Evolutionary conservation across 2,888 invertebrate species (phyloP).

Genomic region (Pherbina coryleti): DNA sequence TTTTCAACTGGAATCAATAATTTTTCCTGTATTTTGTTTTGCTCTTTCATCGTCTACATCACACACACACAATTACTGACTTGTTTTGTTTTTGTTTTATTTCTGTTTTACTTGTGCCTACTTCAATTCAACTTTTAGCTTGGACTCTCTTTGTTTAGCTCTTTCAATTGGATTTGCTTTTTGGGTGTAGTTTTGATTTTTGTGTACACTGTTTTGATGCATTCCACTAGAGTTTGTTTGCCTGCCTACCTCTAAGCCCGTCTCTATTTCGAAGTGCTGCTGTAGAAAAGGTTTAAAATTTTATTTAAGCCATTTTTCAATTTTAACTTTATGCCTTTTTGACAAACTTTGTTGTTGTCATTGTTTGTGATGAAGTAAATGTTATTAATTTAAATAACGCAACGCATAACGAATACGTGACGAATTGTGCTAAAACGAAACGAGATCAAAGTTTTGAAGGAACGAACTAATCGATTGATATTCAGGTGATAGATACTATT

Average conservation of each 20-base stretch:
- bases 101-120: conserved; percentile 20
- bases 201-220: conserved; percentile 4
- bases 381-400: too few species aligned
- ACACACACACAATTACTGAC: not conserved
- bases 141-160: not conserved
- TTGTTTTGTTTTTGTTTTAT: conserved; percentile 29
- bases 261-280: not conserved
- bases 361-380: too few species aligned
- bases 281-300: not conserved
- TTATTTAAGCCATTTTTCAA: not conserved
- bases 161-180: conserved; percentile 8
- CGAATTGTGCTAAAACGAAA: too few species aligned
- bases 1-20: conserved; percentile 47
- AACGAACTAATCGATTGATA: too few species aligned
- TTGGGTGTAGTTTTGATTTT: conserved; percentile 25
- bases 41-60: conserved; percentile 7
- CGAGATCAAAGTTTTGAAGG: too few species aligned
- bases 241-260: not conserved
- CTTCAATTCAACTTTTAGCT: not conserved
- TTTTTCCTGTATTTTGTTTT: conserved; percentile 49
- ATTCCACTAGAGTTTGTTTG: conserved; percentile 22
- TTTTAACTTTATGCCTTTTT: not conserved
- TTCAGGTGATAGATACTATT: too few species aligned
- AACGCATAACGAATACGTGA: too few species aligned
- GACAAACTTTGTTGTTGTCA: too few species aligned